Evolutionary conservation across 2,888 invertebrate species (phyloP).

Genomic region (Scrobipalpa atriplicella): DNA sequence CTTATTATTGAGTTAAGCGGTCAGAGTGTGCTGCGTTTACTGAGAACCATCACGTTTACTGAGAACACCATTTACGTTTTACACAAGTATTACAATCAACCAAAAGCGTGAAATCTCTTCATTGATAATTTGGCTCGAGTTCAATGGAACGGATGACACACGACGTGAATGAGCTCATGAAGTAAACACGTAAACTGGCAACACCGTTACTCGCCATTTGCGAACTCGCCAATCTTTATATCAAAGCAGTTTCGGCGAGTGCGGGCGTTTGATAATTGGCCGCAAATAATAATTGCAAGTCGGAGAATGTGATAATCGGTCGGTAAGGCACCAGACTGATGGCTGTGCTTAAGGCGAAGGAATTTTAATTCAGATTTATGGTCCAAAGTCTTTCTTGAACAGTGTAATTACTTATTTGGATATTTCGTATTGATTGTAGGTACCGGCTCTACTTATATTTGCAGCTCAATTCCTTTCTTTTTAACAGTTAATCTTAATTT

Average conservation of each 20-base stretch:
- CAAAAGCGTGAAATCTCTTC: neutral
- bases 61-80: neutral
- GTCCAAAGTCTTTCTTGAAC: neutral
- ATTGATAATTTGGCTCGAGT: slow-evolving; percentile 7
- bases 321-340: neutral
- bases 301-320: slow-evolving; percentile 1
- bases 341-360: slow-evolving; percentile 10
- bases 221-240: neutral
- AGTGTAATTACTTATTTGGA: neutral
- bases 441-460: neutral
- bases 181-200: slow-evolving; percentile 17
- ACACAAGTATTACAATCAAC: neutral
- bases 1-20: neutral
- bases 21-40: neutral
- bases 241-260: slow-evolving; percentile 6
- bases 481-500: neutral
- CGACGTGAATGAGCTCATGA: slow-evolving; percentile 21
- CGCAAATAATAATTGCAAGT: slow-evolving; percentile 17
- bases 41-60: neutral
- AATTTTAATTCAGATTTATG: slow-evolving; percentile 16
- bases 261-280: slow-evolving; percentile 14
- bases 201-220: slow-evolving; percentile 17
- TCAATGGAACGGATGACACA: slow-evolving; percentile 8
- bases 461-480: neutral
- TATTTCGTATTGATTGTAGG: no score